Conservation (phyloP, 2,888 invertebrate species). For the Metalampra italica region DNA sequence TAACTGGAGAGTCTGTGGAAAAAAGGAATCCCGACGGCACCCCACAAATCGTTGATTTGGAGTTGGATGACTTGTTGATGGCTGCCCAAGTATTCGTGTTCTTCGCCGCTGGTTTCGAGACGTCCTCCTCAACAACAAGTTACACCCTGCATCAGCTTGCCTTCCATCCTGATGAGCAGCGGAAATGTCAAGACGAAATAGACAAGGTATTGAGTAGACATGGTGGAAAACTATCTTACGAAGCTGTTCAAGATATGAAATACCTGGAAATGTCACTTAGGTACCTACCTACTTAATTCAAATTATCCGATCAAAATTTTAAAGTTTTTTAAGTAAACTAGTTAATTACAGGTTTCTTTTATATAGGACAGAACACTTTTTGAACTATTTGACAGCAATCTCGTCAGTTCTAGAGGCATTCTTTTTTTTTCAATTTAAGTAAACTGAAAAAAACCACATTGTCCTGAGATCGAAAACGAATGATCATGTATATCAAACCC, state of each 20-base stretch:
- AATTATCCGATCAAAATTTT: no score
- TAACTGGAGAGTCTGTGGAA: conserved; percentile 38
- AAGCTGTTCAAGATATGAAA: conserved; percentile 35
- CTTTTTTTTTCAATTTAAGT: no score
- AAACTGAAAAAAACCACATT: no score
- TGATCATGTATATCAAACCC: no score
- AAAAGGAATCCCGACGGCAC: conserved; percentile 25
- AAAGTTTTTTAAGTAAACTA: no score
- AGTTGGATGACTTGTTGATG: conserved; percentile 29
- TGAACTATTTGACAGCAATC: no score
- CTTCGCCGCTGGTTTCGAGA: conserved; percentile 51
- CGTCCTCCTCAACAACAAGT: conserved; percentile 44
- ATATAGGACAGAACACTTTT: no score
- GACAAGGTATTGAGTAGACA: conserved; percentile 28
- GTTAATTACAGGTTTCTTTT: no score
- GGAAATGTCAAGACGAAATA: conserved; percentile 39
- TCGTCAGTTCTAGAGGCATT: no score
- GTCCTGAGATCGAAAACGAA: no score
- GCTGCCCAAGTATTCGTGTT: conserved; percentile 38
- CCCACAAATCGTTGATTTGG: conserved; percentile 24
- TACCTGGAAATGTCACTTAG: conserved; percentile 35
- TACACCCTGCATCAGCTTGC: conserved; percentile 43
- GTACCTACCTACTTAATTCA: no score
- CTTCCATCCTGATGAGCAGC: conserved; percentile 40
- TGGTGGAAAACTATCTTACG: conserved; percentile 28